Conservation (phyloP, 1,140 invertebrate genomes). For the Diorhabda elongata region DNA sequence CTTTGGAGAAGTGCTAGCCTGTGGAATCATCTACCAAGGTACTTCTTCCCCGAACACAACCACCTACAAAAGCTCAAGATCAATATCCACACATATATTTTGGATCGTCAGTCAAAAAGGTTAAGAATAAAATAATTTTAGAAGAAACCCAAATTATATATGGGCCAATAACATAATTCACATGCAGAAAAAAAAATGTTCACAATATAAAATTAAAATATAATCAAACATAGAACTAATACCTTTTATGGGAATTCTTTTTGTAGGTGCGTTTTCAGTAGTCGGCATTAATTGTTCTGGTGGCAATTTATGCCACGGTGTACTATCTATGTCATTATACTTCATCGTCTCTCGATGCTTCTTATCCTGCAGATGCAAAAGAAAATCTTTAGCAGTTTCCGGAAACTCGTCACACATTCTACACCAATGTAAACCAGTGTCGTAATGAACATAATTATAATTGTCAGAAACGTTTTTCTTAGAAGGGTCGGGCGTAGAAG, state of each 20-base stretch:
- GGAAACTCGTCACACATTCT: conserved; percentile 79
- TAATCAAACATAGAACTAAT: conserved; percentile 16
- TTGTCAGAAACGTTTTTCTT: neutral
- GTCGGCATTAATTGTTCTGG: conserved; percentile 61
- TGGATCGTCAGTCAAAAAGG: no score
- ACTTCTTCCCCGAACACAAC: no score
- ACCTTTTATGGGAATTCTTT: conserved; percentile 78
- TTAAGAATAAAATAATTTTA: no score
- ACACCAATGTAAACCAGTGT: conserved; percentile 86
- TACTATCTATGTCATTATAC: conserved; percentile 62
- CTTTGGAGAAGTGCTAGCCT: no score
- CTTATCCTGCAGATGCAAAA: conserved; percentile 75
- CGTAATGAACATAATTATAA: conserved; percentile 68
- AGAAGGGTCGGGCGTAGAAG: neutral
- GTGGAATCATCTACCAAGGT: no score
- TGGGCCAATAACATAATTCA: no score
- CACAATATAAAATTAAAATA: neutral
- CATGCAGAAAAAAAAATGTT: no score
- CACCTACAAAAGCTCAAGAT: no score
- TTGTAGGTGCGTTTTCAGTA: conserved; percentile 64
- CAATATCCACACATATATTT: no score
- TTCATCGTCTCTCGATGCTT: conserved; percentile 64
- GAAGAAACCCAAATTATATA: no score
- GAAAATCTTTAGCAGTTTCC: conserved; percentile 76
- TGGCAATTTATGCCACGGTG: conserved; percentile 68